Percentiles rank a stretch among this genome's conserved stretches.
phyloP scores from a whole-genome alignment of 2,113 vertebrate species.

The Platycercus adscitus region DNA sequence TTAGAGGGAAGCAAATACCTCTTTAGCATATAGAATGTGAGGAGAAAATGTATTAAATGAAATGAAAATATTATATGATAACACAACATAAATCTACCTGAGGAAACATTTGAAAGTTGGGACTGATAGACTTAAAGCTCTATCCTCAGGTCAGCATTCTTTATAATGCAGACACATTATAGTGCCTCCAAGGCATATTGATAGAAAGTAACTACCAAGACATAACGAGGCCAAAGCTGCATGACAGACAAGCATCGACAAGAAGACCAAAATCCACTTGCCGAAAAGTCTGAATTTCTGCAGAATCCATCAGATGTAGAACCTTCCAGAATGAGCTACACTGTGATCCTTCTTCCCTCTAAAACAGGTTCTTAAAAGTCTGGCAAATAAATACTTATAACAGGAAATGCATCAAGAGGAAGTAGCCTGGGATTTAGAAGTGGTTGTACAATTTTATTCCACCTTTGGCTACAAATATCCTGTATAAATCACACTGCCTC shows the following conservation, averaged over 20 bases:
- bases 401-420: background rate
- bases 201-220: background rate
- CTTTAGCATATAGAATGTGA: background rate
- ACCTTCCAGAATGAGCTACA: background rate
- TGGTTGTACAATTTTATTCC: background rate
- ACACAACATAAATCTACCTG: background rate
- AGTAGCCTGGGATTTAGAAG: background rate
- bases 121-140: background rate
- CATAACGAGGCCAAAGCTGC: background rate
- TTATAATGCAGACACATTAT: background rate
- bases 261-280: background rate
- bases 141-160: background rate
- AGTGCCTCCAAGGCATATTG: background rate
- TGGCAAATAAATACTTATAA: background rate
- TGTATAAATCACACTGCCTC: background rate
- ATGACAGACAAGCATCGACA: background rate
- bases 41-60: background rate
- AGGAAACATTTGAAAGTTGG: background rate
- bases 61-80: background rate
- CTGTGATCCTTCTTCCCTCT: fast-evolving
- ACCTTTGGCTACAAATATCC: background rate
- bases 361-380: background rate
- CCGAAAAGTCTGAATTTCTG: background rate
- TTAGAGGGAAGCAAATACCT: background rate
- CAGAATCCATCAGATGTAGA: background rate